Percentiles rank a stretch among this genome's conserved stretches.
Evolutionary conservation across 2,888 invertebrate species (phyloP).

Genomic region (Brachyopa scutellaris): DNA sequence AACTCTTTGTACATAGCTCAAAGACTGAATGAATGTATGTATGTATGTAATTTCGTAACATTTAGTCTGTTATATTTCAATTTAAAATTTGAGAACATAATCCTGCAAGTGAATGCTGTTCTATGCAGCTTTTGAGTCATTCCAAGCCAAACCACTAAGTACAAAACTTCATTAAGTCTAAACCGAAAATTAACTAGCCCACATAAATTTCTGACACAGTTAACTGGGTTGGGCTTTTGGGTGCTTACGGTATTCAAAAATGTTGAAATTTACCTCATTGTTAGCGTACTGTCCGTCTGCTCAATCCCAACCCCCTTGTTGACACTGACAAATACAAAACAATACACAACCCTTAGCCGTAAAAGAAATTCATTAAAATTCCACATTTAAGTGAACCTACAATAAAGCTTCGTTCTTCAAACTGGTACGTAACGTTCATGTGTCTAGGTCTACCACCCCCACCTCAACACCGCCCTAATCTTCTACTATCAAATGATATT

Average conservation of each 20-base stretch:
- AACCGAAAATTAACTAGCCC: background rate
- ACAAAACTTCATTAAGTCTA: conserved; percentile 35
- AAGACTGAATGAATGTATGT: no score
- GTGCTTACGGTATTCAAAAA: conserved; percentile 5
- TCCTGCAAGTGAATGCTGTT: conserved; percentile 9
- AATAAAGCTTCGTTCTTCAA: no score
- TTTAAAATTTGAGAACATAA: conserved; percentile 31
- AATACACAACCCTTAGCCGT: conserved; percentile 26
- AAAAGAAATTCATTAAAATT: conserved; percentile 69
- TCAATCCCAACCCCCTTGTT: background rate
- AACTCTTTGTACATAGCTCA: no score
- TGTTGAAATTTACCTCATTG: background rate
- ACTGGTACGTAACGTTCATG: no score
- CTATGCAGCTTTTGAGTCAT: no score
- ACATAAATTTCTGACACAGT: background rate
- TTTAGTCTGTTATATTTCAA: conserved; percentile 51
- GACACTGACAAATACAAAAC: conserved; percentile 38
- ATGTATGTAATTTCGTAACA: no score
- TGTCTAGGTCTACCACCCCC: no score
- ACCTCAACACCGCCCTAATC: background rate
- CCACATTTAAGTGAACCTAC: conserved; percentile 38
- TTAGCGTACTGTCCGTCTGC: no score
- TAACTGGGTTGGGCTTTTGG: conserved; percentile 5
- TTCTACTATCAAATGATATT: conserved; percentile 33
- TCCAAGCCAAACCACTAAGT: conserved; percentile 19